phyloP scores from a whole-genome alignment of 2,888 invertebrate genomes.

The Sesamia inferens region DNA sequence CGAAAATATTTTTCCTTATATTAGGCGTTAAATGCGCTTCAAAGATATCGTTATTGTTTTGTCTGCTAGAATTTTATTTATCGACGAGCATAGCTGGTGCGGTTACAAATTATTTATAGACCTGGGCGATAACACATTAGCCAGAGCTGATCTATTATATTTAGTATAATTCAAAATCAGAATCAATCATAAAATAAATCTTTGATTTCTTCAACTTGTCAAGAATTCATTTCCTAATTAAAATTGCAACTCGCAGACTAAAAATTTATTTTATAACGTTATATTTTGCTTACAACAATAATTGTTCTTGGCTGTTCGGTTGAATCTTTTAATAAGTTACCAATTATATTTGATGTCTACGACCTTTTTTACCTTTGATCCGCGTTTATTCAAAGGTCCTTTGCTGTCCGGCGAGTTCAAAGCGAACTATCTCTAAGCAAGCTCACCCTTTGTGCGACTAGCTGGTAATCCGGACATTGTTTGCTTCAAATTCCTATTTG shows the following conservation, averaged over 20 bases:
- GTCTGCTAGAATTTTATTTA: constrained; percentile 28
- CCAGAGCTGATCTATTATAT: neutral
- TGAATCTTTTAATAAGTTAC: constrained; percentile 80
- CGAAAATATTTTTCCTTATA: constrained; percentile 59
- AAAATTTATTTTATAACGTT: constrained; percentile 35
- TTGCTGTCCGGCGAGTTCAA: constrained; percentile 78
- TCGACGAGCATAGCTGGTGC: constrained; percentile 5
- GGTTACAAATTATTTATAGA: constrained; percentile 5
- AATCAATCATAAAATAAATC: constrained; percentile 22
- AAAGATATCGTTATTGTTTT: constrained; percentile 56
- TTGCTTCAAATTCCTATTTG: constrained; percentile 50
- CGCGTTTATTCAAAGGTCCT: constrained; percentile 77
- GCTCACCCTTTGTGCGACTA: constrained; percentile 71
- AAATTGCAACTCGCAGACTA: constrained; percentile 36
- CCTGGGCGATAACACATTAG: too few relatives aligned
- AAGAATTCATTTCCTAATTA: constrained; percentile 29
- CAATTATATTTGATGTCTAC: constrained; percentile 84
- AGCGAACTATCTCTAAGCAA: constrained; percentile 80
- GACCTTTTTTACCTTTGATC: constrained; percentile 85
- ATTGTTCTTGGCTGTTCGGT: constrained; percentile 52
- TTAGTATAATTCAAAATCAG: neutral
- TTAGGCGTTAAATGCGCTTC: constrained; percentile 59
- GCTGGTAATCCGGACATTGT: constrained; percentile 59
- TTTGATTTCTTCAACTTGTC: constrained; percentile 16
- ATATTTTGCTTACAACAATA: constrained; percentile 40